These are phyloP conservation scores for Alauda arvensis DNA, from an alignment of 2,797 vertebrate species.

Conservation along the genomic window DNA sequence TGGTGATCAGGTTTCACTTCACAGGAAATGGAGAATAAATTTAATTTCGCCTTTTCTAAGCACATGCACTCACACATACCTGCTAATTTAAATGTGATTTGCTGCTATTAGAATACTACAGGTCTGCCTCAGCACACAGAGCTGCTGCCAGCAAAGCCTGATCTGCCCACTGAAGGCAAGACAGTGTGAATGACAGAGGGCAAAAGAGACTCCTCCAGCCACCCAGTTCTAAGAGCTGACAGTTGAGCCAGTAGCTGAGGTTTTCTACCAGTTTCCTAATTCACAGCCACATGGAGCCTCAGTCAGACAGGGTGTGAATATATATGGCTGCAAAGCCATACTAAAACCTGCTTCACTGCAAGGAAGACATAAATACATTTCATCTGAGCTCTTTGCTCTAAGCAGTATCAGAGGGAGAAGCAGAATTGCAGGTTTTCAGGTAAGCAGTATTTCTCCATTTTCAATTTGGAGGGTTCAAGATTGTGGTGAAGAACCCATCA, in stretches of 20 bases:
- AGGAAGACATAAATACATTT: constrained; percentile 2
- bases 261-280: neutral
- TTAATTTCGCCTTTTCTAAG: constrained; percentile 11
- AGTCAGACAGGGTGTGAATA: neutral
- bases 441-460: constrained; percentile 44
- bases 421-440: constrained; percentile 40
- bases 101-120: constrained; percentile 17
- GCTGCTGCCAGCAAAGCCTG: neutral
- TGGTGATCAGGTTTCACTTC: neutral
- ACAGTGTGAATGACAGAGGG: neutral
- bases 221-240: neutral
- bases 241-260: neutral
- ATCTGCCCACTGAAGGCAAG: neutral
- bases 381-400: constrained; percentile 1
- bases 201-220: neutral
- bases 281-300: neutral
- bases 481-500: neutral
- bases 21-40: neutral
- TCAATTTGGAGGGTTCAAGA: constrained; percentile 8
- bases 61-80: neutral
- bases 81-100: constrained; percentile 14
- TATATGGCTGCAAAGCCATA: neutral
- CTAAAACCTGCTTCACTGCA: neutral
- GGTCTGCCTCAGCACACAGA: neutral
- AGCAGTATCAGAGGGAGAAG: constrained; percentile 17